phyloP scores from a whole-genome alignment of 2,888 invertebrate species.

The Drosophila demipolita region DNA sequence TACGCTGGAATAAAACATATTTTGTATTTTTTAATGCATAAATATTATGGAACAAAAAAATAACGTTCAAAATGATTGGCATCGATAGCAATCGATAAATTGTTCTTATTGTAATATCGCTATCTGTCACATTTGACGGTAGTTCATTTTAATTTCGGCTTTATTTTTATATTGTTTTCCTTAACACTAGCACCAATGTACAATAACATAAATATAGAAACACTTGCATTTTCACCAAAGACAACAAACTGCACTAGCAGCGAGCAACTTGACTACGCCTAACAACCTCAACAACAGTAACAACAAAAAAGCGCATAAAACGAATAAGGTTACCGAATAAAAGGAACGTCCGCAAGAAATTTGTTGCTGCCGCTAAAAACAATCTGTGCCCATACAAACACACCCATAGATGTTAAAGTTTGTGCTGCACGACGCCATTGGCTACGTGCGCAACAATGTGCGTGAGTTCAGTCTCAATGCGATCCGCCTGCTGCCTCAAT shows the following conservation, averaged over 20 bases:
- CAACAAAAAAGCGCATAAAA: slow-evolving; percentile 25
- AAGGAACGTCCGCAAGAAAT: slow-evolving; percentile 2
- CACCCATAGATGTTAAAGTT: slow-evolving; percentile 66
- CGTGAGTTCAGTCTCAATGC: slow-evolving; percentile 72
- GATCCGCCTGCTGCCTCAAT: slow-evolving; percentile 69
- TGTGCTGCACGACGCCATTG: slow-evolving; percentile 61
- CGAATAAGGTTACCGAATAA: slow-evolving; percentile 36
- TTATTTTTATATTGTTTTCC: slow-evolving; percentile 66
- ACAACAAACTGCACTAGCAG: slow-evolving; percentile 6
- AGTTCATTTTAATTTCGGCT: slow-evolving; percentile 56
- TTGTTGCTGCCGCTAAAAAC: slow-evolving; percentile 16
- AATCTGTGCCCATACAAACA: not conserved
- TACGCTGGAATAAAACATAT: not conserved
- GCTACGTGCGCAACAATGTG: slow-evolving; percentile 73
- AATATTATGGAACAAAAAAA: not conserved
- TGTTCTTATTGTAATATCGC: slow-evolving; percentile 10
- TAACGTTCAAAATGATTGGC: not conserved
- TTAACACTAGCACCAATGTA: slow-evolving; percentile 52
- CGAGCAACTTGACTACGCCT: not conserved
- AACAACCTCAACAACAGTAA: not conserved
- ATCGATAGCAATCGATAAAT: slow-evolving; percentile 18
- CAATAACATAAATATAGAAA: slow-evolving; percentile 13
- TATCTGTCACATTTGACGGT: slow-evolving; percentile 67
- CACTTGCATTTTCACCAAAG: slow-evolving; percentile 1
- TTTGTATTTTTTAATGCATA: not conserved